Evolutionary conservation across 2,797 vertebrate species (phyloP).

Genomic region (Rhinoraja longicauda): DNA sequence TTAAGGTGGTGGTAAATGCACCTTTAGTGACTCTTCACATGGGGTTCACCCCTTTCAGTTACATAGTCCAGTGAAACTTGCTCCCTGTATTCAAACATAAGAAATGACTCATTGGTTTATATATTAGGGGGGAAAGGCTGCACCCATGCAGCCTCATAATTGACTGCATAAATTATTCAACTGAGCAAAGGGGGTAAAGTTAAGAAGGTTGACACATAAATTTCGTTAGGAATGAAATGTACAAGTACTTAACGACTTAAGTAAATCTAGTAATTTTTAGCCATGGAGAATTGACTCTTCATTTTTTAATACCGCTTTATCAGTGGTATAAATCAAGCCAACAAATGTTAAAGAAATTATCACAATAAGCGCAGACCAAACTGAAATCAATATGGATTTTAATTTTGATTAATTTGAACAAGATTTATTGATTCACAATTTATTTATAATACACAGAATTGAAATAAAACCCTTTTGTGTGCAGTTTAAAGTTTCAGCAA

Average conservation of each 20-base stretch:
- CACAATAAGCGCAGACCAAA: not conserved
- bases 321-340: not conserved
- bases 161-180: not conserved
- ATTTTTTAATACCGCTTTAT: not conserved
- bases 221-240: not conserved
- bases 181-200: not conserved
- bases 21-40: not conserved
- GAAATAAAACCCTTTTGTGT: not conserved
- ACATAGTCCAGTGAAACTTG: no score
- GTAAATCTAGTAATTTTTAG: not conserved
- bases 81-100: not conserved
- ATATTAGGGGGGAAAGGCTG: not conserved
- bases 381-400: not conserved
- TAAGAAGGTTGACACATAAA: not conserved
- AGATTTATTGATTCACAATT: not conserved
- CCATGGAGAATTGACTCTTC: not conserved
- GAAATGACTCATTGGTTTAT: not conserved
- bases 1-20: not conserved
- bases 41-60: not conserved
- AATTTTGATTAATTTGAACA: constrained; percentile 1
- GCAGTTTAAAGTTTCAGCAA: not conserved
- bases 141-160: not conserved
- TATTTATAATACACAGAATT: not conserved
- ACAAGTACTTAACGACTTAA: not conserved
- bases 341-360: not conserved